phyloP scores from a whole-genome alignment of 2,797 vertebrate genomes.

The Fistularia commersonii region DNA sequence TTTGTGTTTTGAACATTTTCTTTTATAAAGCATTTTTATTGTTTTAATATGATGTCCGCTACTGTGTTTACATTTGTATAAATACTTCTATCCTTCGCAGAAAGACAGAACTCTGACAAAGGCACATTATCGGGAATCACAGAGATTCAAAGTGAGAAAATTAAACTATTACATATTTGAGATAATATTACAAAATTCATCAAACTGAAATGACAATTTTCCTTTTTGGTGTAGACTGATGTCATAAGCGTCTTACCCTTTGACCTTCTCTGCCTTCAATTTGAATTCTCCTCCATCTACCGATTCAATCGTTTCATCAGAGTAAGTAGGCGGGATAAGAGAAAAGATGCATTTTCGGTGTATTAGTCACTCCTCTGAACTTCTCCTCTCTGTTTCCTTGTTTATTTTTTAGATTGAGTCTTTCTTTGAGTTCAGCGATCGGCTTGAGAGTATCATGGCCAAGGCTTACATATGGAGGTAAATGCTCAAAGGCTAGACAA shows the following conservation, averaged over 20 bases:
- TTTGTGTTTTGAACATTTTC: too few relatives aligned
- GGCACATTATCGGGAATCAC: slow-evolving; percentile 75
- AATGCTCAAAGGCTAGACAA: not conserved
- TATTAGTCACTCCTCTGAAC: not conserved
- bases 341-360: not conserved
- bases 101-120: slow-evolving; percentile 74
- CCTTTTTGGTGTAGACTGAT: slow-evolving; percentile 72
- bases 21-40: too few relatives aligned
- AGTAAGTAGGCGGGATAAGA: slow-evolving; percentile 61
- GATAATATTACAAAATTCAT: not conserved
- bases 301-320: slow-evolving; percentile 82
- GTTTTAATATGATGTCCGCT: too few relatives aligned
- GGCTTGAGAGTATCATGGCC: slow-evolving; percentile 84
- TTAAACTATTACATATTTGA: not conserved
- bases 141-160: slow-evolving; percentile 78
- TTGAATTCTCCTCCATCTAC: slow-evolving; percentile 80
- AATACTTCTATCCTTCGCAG: slow-evolving; percentile 37
- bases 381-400: not conserved
- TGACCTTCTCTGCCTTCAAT: slow-evolving; percentile 80
- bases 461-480: slow-evolving; percentile 96
- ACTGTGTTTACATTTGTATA: not conserved
- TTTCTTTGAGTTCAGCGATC: slow-evolving; percentile 93
- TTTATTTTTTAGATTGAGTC: slow-evolving; percentile 70
- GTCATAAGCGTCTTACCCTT: slow-evolving; percentile 81
- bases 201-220: not conserved